Base-by-base conservation (phyloP, 1,140 invertebrate genomes). In the Lerema accius region DNA sequence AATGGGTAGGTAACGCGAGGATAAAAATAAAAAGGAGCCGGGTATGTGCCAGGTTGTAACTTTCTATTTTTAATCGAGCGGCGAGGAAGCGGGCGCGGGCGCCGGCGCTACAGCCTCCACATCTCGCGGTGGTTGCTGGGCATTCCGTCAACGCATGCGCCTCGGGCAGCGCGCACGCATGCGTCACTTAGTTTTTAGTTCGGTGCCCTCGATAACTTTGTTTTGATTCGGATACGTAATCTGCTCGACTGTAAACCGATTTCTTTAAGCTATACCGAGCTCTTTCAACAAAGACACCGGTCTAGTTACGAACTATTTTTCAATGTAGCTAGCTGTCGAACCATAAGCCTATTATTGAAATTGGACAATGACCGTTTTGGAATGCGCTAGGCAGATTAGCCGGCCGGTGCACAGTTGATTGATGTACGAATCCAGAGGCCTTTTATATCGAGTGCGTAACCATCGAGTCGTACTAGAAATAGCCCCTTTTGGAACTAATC, bases 61-160 rank as follows among this genome's bases (percentile, higher is more conserved):
- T 90, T 90, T 90, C 87, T 90, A 90, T 90, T 90, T 90, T 90
- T 88, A 87, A 83, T 83, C 76, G 76, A 80, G 82, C 65, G 82
- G 79, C 78, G 78, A 86, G 84, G 82, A 79, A 76, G 80, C 73
- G 70, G 77, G 73, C 73, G 82, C 81, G 61, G 77, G 77, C 78
- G 74, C 77, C 80, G 79, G 84, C 84, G 86, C 80, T 76, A 75
- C 84, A 84, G 86, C 84, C 82, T 83, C 85, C 69, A 68, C 70
- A 77, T 76, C 78, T 80, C 63, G 71, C 63, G 75, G 72, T 73
- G 81, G 81, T 72, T 69, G 69, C 50, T 66, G 78, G 73, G 77
- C 86, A 90, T 88, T 90, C 84, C 82, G 79, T 83, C 74, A 76
- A 43, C 75, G 78, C 67, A 73, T 81, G 84, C 80, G 84, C 81